Evolutionary conservation across 2,888 invertebrate genomes (phyloP).

Genomic region (Germaria angustata): DNA sequence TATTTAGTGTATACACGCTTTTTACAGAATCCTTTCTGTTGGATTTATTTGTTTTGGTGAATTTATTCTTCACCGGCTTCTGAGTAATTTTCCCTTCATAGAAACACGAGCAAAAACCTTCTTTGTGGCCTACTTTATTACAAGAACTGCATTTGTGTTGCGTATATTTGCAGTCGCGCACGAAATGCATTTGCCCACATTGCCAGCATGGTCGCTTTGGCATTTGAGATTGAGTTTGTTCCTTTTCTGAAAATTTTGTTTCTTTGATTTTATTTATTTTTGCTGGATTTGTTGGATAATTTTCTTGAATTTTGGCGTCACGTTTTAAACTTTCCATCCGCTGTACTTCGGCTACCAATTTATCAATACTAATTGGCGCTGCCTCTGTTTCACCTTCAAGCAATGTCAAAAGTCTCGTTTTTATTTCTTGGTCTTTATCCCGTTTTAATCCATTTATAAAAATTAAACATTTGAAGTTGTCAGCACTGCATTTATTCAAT

Average conservation of each 20-base stretch:
- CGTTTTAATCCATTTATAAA: constrained; percentile 37
- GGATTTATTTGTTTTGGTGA: not conserved
- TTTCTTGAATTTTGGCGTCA: not conserved
- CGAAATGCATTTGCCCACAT: constrained; percentile 61
- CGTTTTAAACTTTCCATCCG: constrained; percentile 16
- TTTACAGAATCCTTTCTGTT: too few relatives aligned
- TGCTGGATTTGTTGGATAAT: not conserved
- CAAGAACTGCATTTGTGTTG: constrained; percentile 52
- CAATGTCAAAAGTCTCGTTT: constrained; percentile 31
- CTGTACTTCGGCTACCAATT: constrained; percentile 28
- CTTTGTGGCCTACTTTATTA: constrained; percentile 49
- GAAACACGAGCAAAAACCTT: constrained; percentile 55
- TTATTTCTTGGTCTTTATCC: constrained; percentile 34
- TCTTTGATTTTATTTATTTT: not conserved
- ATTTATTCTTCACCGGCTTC: too few relatives aligned
- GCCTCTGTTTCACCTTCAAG: constrained; percentile 21
- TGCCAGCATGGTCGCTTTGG: constrained; percentile 58
- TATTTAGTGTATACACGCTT: too few relatives aligned
- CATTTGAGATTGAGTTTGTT: not conserved
- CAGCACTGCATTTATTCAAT: constrained; percentile 9
- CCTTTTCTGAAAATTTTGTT: not conserved
- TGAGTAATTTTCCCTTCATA: not conserved
- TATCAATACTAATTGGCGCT: not conserved
- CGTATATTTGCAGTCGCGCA: constrained; percentile 36
- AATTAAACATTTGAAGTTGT: constrained; percentile 50